Base-by-base conservation (phyloP, 2,888 invertebrate species). In the Drosophila testacea region DNA sequence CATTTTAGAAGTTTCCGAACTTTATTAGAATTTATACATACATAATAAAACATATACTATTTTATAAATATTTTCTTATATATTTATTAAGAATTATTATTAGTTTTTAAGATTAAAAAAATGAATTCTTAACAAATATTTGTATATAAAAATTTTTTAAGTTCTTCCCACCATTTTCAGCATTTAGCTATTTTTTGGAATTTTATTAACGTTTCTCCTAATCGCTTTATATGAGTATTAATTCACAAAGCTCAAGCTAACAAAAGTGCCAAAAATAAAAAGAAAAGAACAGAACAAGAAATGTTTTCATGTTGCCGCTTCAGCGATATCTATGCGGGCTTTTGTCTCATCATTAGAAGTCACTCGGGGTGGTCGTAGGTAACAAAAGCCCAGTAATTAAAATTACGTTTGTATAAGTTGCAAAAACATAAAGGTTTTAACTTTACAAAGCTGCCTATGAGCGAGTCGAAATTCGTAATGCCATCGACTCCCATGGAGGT, bases 341-440 rank as follows among this genome's bases (percentile, higher is more conserved):
- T 64, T 77, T 77, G 77, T 77, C 69, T 77, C 62, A 73, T 73
- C 73, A 77, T 77, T 56, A 71, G 68, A 71, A 51, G 51, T 51
- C 79, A 41, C 74, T 32, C 70, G 66, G 69, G 83, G 83, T 83
- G 83, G 83, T 78, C 81, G 54, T 75, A 65, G 73, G 63, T 61
- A 41, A 47, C 76, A 78, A 85, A 86, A 79, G 64, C 69, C 34
- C 44, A 73, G 57, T 81, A 69, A 69, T 81, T 79, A 85, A 71
- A 85, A 81, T 81, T 73, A 69, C 65, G 73, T 85, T 83, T 82
- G 71, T 73, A 34, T 42, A 57, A 67, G 64, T 50, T 59, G 52
- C 34, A 22, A 47, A 48, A 57, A 36, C 13, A 47, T 4, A 41
- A 47, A 46, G 28, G 52, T 44, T 22, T 39, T 22, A 30, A 47